Conservation (phyloP, 2,113 vertebrate genomes). For the Donacobius atricapilla region DNA sequence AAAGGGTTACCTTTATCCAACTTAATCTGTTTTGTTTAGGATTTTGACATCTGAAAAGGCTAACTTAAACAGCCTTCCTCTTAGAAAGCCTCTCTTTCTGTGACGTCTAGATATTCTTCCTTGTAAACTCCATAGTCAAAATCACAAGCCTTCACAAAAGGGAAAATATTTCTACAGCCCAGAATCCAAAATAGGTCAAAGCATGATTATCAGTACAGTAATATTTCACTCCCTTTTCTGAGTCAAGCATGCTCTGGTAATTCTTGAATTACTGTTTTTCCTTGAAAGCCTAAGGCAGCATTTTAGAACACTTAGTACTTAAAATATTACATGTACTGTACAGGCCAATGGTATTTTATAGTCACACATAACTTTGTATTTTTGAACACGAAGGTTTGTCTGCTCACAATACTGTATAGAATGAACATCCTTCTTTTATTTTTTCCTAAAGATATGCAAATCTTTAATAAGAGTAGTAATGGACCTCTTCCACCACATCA, state of each 20-base stretch:
- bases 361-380: not conserved
- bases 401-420: not conserved
- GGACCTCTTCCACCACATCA: not conserved
- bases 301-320: not conserved
- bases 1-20: conserved; percentile 18
- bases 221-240: not conserved
- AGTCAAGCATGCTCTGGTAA: not conserved
- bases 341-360: not conserved
- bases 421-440: not conserved
- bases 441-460: not conserved
- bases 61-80: not conserved
- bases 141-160: not conserved
- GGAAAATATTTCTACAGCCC: not conserved
- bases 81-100: not conserved
- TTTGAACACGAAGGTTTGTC: not conserved
- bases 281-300: not conserved
- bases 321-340: not conserved
- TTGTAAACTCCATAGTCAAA: not conserved
- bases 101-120: not conserved
- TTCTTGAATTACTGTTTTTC: not conserved
- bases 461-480: not conserved
- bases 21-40: not conserved
- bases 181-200: not conserved
- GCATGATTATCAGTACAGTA: not conserved
- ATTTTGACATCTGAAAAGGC: conserved; percentile 54